phyloP scores from a whole-genome alignment of 2,797 vertebrate species.

The Selene dorsalis region DNA sequence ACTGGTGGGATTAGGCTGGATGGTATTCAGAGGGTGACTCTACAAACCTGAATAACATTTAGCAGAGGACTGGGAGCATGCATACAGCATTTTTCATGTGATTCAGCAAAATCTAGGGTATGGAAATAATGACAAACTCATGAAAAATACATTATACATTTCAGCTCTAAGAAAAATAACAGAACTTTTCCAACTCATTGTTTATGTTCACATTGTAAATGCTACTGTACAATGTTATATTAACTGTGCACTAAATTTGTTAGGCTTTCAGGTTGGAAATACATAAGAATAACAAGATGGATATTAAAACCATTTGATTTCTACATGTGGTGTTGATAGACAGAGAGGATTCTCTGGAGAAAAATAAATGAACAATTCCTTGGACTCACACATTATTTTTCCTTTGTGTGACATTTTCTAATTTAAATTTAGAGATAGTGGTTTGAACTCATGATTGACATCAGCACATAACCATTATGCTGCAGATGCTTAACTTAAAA shows the following conservation, averaged over 20 bases:
- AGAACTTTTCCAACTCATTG: background rate
- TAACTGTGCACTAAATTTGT: background rate
- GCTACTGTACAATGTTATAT: background rate
- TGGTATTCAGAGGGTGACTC: background rate
- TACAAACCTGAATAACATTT: background rate
- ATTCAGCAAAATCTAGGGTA: background rate
- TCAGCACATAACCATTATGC: background rate
- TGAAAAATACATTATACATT: background rate
- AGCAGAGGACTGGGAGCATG: background rate
- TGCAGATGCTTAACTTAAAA: conserved; percentile 1
- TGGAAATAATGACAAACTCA: background rate
- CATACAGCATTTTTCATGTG: too few species aligned
- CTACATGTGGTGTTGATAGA: background rate
- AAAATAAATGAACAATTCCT: background rate
- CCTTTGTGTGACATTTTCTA: background rate
- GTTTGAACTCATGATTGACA: background rate
- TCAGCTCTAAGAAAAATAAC: background rate
- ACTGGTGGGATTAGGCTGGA: conserved; percentile 3
- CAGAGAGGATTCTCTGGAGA: background rate
- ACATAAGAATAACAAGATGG: background rate
- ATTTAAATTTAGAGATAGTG: background rate
- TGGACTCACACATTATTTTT: background rate
- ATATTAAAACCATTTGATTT: background rate
- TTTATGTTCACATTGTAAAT: background rate
- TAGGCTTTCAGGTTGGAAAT: background rate